Evolutionary conservation across 2,797 vertebrate species (phyloP).

Genomic region (Hemibagrus guttatus): DNA sequence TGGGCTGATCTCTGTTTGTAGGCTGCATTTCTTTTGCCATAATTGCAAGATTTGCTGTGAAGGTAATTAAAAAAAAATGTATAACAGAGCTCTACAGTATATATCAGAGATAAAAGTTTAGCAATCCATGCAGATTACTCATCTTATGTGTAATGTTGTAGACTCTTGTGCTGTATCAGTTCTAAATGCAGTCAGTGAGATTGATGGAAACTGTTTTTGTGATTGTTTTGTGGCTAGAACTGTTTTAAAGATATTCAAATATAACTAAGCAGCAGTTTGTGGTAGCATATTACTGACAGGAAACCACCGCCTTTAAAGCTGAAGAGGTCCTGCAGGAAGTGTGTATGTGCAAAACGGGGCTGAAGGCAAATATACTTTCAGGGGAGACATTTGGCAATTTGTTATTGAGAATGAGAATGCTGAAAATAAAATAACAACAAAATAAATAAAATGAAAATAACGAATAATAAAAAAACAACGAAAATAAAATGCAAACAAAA

Average conservation of each 20-base stretch:
- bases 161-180: background rate
- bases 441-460: no score
- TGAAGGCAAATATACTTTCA: no score
- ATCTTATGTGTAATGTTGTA: background rate
- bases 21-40: background rate
- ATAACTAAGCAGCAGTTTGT: background rate
- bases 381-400: background rate
- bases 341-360: background rate
- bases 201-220: background rate
- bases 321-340: background rate
- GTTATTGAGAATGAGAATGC: no score
- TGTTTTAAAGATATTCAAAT: background rate
- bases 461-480: no score
- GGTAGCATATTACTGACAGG: background rate
- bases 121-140: background rate
- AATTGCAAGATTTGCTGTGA: background rate
- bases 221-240: background rate
- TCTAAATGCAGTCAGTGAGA: background rate
- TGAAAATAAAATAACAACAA: no score
- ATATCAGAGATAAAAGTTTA: background rate
- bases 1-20: background rate
- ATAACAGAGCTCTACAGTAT: background rate
- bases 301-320: background rate
- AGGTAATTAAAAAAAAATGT: background rate
- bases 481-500: no score